Conservation (phyloP, 1,140 invertebrate species). For the Notospermus geniculatus region DNA sequence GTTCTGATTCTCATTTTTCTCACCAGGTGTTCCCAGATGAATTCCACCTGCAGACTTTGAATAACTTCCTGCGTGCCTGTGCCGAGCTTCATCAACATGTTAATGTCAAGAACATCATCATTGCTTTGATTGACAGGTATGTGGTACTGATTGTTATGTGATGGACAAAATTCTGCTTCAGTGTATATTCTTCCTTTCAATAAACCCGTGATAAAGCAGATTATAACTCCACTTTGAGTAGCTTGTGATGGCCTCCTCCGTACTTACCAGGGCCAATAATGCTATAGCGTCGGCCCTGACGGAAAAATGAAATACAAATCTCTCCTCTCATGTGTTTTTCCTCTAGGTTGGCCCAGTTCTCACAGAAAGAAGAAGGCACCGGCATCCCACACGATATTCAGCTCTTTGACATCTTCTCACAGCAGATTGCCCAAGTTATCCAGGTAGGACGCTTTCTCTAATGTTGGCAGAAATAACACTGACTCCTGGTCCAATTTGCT, state of each 20-base stretch:
- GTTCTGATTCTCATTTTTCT: constrained; percentile 21
- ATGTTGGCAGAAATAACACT: too few species aligned
- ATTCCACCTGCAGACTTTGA: constrained; percentile 94
- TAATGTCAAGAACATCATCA: constrained; percentile 98
- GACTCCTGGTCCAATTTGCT: too few species aligned
- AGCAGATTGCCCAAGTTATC: constrained; percentile 93
- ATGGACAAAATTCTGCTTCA: too few species aligned
- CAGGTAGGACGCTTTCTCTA: constrained; percentile 62
- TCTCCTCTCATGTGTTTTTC: constrained; percentile 11
- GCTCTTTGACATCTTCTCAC: constrained; percentile 97
- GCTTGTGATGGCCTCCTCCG: too few species aligned
- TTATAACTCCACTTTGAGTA: too few species aligned
- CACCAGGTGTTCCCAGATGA: constrained; percentile 96
- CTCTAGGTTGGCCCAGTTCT: constrained; percentile 63
- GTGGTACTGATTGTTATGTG: too few species aligned
- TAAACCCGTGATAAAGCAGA: too few species aligned
- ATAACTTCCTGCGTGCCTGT: constrained; percentile 93
- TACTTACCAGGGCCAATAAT: too few species aligned
- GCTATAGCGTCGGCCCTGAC: too few species aligned
- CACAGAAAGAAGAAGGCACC: constrained; percentile 62
- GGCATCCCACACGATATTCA: constrained; percentile 85
- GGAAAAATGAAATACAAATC: too few species aligned
- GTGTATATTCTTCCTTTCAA: too few species aligned
- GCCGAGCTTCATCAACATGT: constrained; percentile 92
- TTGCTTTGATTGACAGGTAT: constrained; percentile 87